Base-by-base conservation (phyloP, 1,140 invertebrate genomes). In the Drosophila virilis region DNA sequence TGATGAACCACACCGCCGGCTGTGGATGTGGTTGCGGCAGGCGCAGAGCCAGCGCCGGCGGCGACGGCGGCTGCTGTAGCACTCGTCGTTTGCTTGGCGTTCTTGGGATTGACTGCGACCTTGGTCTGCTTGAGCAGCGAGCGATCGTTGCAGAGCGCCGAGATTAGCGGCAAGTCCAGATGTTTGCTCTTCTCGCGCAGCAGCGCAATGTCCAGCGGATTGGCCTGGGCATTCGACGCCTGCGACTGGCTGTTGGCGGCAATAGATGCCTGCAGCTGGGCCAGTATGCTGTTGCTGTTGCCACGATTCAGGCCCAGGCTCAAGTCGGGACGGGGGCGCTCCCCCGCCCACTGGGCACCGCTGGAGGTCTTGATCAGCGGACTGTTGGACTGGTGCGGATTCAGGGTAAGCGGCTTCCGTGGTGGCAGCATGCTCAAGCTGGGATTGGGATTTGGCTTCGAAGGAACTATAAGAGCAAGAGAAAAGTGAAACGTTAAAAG, bases 101-200 rank as follows among this genome's bases (percentile, higher is more conserved):
- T 46, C 91, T 95, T 95, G 33, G 96, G 95, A 93, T 95, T 93
- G 45, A 96, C 96, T 81, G 96, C 96, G 10, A 96, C 96, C 92
- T 97, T 97, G 5, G 96, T 97, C 92, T 97, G 96, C 92, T 97
- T 97, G 46, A 97, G 92, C 66, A 97, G 93, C 42, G 97, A 97
- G 33, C 96, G 94, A 92, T 98, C 97, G 90, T 98, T 98, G 93
- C 97, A 98, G 52, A 98, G 93, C 5, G 97, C 97, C 42, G 97
- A 96, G 83, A 98, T 97, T 33, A 98, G 93, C 12, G 97, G 97
- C 82, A 98, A 93, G 92, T 98, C 97, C 72, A 98, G 92, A 81
- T 97, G 96, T 74, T 96, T 95, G 93, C 96, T 97, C 93, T 97
- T 97, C 92, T 97, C 97, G 35, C 97, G 94, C 42, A 98, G 92